Base-by-base conservation (phyloP, 2,888 invertebrate genomes). In the Aradus depressus region DNA sequence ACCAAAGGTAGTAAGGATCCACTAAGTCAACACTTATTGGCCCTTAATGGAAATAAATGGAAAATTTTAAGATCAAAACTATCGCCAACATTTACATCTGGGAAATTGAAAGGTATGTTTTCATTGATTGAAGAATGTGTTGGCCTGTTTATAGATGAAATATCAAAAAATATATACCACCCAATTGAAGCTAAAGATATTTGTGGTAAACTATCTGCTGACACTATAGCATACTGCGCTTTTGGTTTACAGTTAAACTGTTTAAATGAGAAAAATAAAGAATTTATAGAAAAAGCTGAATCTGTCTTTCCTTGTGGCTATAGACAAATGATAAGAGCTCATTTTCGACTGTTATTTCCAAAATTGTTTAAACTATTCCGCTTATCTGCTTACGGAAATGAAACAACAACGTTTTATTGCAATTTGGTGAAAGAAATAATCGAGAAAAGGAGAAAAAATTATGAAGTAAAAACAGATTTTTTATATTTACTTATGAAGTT, bases 391-490 rank as follows among this genome's bases (percentile, higher is more conserved):
- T 49, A 54, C 41, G 37, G 31, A 18, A 44, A 44, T 12, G 49
- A 44, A 0, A 44, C 42, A 28, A 26, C 14, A 4, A 10, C 26
- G 4, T 52, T 54, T 32, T 54, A 48, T 14, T 38, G 32, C 28
- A 37, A 47, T 21, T 45, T 56, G 14, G 44, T 56, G 19, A 42
- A 43, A 10, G 44, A 62, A 2, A 61, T 63, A 1, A 61, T 65
- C n/a, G 44, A 44, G 3, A 56, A 58, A 38, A 58, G 65, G 18
- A 58, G 61, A 37, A 47, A 56, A 14, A 60, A 59, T 28, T 60
- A 59, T 28, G 54, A 62, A 5, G 57, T 43, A 18, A 53, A 63
- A 6, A 60, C 63, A 18, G 63, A 63, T 44, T 63, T 63, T 42
- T 54, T 61, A 39, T 53, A 60, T 21, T 50, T 60, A 14, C 48